Conservation (phyloP, 2,888 invertebrate genomes). For the Polymixis lichenea region DNA sequence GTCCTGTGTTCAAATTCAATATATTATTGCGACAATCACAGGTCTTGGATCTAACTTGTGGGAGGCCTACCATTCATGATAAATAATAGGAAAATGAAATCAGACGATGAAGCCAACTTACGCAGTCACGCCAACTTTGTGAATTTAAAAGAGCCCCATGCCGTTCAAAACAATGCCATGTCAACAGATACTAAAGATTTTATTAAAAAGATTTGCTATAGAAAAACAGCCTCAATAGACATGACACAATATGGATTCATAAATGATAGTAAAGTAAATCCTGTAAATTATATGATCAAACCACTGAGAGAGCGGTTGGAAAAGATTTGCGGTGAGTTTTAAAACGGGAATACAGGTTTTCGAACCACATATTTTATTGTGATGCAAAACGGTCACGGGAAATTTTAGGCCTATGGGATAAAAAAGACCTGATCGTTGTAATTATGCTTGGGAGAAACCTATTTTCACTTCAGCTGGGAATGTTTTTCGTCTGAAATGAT, state of each 20-base stretch:
- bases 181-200: constrained; percentile 73
- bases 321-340: constrained; percentile 69
- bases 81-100: constrained; percentile 11
- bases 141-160: constrained; percentile 16
- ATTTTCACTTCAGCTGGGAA: not conserved
- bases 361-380: not conserved
- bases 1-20: not conserved
- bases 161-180: constrained; percentile 57
- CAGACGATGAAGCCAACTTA: not conserved
- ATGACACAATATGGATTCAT: constrained; percentile 80
- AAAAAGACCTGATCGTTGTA: no score
- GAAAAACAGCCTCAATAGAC: constrained; percentile 74
- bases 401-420: not conserved
- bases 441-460: not conserved
- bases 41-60: not conserved
- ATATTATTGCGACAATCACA: not conserved
- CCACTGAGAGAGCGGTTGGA: constrained; percentile 71
- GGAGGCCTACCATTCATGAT: not conserved
- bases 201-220: constrained; percentile 77
- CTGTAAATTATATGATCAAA: constrained; percentile 67
- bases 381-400: not conserved
- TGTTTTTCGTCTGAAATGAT: not conserved
- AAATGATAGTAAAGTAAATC: constrained; percentile 70
- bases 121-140: not conserved
- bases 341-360: not conserved